Percentiles rank a stretch among this genome's conserved stretches.
These are phyloP conservation scores for Danio aesculapii DNA, from an alignment of 2,797 vertebrate species.

Conservation along the genomic window DNA sequence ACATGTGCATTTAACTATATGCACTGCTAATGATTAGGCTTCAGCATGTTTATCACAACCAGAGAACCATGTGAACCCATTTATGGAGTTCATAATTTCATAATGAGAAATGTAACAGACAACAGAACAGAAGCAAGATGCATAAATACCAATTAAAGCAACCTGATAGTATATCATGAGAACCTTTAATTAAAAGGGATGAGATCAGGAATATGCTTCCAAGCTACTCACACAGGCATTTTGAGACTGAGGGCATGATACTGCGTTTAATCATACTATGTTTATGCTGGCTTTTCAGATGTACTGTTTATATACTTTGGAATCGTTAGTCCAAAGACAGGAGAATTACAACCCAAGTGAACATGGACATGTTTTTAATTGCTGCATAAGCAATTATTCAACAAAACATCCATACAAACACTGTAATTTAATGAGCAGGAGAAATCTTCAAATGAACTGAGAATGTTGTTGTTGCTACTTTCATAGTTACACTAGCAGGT, in stretches of 20 bases:
- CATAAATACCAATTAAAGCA: slow-evolving; percentile 20
- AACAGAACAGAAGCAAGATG: not conserved
- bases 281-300: slow-evolving; percentile 1
- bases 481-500: not conserved
- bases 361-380: not conserved
- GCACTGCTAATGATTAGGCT: slow-evolving; percentile 45
- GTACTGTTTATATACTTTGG: not conserved
- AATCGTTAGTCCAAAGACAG: not conserved
- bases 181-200: slow-evolving; percentile 29
- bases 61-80: slow-evolving; percentile 27
- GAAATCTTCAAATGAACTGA: not conserved
- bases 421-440: not conserved
- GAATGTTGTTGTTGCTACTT: not conserved
- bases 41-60: slow-evolving; percentile 40
- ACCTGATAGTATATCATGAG: slow-evolving; percentile 17
- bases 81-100: slow-evolving; percentile 12
- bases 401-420: not conserved
- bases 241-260: slow-evolving; percentile 11
- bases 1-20: slow-evolving; percentile 39
- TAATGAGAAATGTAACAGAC: slow-evolving; percentile 3
- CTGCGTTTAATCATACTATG: slow-evolving; percentile 10
- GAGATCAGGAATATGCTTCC: not conserved
- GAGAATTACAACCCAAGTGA: not conserved
- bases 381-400: not conserved
- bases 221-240: not conserved